phyloP scores from a whole-genome alignment of 2,113 vertebrate genomes.

The Periophthalmodon schlosseri region DNA sequence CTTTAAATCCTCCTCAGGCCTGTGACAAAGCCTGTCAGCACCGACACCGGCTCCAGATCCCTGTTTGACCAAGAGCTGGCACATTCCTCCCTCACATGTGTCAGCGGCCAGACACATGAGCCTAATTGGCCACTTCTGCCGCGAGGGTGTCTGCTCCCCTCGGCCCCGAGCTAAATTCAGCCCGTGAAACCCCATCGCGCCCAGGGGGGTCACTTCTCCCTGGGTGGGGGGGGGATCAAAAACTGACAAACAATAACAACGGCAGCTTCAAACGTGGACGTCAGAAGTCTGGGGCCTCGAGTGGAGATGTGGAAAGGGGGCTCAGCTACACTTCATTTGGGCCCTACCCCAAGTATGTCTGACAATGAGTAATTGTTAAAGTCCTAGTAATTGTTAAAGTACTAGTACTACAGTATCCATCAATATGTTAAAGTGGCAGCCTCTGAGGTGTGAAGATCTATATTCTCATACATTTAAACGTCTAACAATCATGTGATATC shows the following conservation, averaged over 20 bases:
- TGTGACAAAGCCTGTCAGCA: constrained; percentile 63
- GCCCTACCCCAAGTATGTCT: background rate
- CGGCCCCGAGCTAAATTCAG: constrained; percentile 51
- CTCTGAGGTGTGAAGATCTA: no score
- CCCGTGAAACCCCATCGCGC: constrained; percentile 60
- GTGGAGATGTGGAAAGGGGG: background rate
- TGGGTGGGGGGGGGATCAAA: constrained; percentile 62
- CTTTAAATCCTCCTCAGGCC: constrained; percentile 55
- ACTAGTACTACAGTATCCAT: no score
- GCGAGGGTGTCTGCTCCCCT: constrained; percentile 40
- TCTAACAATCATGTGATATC: no score
- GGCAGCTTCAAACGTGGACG: constrained; percentile 34
- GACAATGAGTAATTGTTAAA: no score
- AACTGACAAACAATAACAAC: constrained; percentile 62
- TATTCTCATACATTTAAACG: no score
- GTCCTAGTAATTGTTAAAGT: no score
- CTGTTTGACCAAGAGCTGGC: constrained; percentile 48
- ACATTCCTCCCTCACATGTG: constrained; percentile 75
- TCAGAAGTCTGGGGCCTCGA: constrained; percentile 13
- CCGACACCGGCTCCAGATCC: constrained; percentile 49
- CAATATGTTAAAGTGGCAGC: no score
- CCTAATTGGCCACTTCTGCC: constrained; percentile 69
- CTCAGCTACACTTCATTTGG: background rate
- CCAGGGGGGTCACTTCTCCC: constrained; percentile 50
- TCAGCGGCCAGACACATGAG: constrained; percentile 72